Base-by-base conservation (phyloP, 2,888 invertebrate species). In the Cerastis rubricosa region DNA sequence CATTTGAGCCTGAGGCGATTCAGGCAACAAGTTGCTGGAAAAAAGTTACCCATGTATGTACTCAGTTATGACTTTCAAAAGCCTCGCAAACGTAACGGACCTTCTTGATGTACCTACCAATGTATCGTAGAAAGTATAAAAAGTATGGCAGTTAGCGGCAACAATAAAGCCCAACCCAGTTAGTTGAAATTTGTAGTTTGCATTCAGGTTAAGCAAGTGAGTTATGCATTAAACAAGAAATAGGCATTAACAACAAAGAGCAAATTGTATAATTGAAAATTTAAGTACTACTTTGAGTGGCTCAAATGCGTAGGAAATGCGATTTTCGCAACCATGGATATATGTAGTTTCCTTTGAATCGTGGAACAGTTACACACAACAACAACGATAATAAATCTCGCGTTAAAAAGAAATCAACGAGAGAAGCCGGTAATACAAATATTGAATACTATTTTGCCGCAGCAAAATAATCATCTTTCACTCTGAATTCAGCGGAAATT, bases 21-120 rank as follows among this genome's bases (percentile, higher is more conserved):
- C 90, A 91, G 87, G 83, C 90, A 91, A 91, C 90, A 89, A 92
- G 89, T 92, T 90, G 87, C 80, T 87, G 88, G 90, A 89, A 92
- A 92, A 93, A 92, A 91, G 86, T 90, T 86, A 91, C 85, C 80
- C 83, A 87, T 84, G 86, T 87, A 86, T 85, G 86, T 87, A 89
- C 89, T 90, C 88, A 89, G 87, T 87, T 87, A 88, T 86, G 89
- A 85, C 88, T 91, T 91, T 92, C 89, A 85, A 91, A 91, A 89
- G 83, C 76, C 85, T 88, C 80, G 86, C 89, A 81, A 89, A 90
- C 87, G 85, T 91, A 92, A 92, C 91, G 90, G 90, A 82, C 76
- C 74, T 78, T 77, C 80, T 85, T 86, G 73, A 76, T 77, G 68
- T 76, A 74, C 35, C 35, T 35, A 35, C 78, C 76, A 80, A 81